These are phyloP conservation scores for Nanger granti DNA, from an alignment of 2,113 vertebrate genomes.

Conservation along the genomic window DNA sequence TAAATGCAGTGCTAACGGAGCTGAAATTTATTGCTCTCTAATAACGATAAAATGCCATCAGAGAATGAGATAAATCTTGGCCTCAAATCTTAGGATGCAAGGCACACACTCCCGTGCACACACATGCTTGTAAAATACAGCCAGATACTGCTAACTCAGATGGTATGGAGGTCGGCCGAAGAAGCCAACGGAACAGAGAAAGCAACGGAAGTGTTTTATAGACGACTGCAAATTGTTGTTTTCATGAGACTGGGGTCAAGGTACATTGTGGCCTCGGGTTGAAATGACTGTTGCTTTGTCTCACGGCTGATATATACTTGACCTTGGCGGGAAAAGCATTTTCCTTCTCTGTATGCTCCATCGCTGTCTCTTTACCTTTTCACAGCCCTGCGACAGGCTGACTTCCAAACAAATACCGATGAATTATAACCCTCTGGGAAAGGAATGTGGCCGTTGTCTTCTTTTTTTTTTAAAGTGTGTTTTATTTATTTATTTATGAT, in stretches of 20 bases:
- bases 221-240: slow-evolving; percentile 65
- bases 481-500: neutral
- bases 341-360: neutral
- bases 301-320: slow-evolving; percentile 18
- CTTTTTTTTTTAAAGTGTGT: neutral
- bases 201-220: slow-evolving; percentile 64
- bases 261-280: slow-evolving; percentile 45
- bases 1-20: slow-evolving; percentile 72
- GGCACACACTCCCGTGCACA: slow-evolving; percentile 21
- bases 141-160: slow-evolving; percentile 71
- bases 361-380: slow-evolving; percentile 42
- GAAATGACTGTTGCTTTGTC: slow-evolving; percentile 52
- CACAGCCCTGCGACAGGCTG: slow-evolving; percentile 11
- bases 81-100: slow-evolving; percentile 69
- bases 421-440: slow-evolving; percentile 37
- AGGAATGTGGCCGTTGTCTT: neutral
- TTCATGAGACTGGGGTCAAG: slow-evolving; percentile 67
- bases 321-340: slow-evolving; percentile 19
- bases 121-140: slow-evolving; percentile 65
- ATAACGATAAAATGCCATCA: slow-evolving; percentile 75
- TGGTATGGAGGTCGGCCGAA: slow-evolving; percentile 50
- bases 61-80: slow-evolving; percentile 75
- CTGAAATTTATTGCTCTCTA: slow-evolving; percentile 71
- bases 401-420: slow-evolving; percentile 42
- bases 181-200: slow-evolving; percentile 45